phyloP scores from a whole-genome alignment of 1,140 invertebrate species.

The Ruditapes philippinarum region DNA sequence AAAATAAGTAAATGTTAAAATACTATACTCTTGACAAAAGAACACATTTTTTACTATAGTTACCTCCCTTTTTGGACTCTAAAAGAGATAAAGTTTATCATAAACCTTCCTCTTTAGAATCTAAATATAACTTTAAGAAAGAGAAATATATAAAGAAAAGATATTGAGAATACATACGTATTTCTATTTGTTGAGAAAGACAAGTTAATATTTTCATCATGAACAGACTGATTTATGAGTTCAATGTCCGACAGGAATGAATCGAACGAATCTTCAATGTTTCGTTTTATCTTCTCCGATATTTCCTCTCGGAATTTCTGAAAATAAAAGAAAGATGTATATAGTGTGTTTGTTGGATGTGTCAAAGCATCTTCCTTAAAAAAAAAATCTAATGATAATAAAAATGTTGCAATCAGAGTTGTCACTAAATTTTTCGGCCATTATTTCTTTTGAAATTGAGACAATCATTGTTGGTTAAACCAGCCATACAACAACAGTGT shows the following conservation, averaged over 20 bases:
- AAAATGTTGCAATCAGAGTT: background rate
- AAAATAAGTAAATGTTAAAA: no score
- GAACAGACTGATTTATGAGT: conserved; percentile 11
- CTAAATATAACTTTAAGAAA: no score
- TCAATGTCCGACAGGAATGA: conserved; percentile 39
- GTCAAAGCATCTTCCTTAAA: background rate
- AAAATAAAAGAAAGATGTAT: background rate
- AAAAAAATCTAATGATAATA: background rate
- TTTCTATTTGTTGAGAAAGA: conserved; percentile 24
- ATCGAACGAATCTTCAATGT: conserved; percentile 47
- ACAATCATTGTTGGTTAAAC: background rate
- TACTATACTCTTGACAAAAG: no score
- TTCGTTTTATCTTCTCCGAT: conserved; percentile 32
- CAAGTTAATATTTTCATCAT: conserved; percentile 46
- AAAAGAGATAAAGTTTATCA: no score
- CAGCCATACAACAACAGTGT: background rate
- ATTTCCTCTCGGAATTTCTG: conserved; percentile 37
- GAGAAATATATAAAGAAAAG: no score
- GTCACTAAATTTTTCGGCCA: no score
- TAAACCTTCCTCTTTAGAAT: no score
- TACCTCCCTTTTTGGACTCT: no score
- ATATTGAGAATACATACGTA: conserved; percentile 4
- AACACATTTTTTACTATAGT: no score
- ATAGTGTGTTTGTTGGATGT: background rate
- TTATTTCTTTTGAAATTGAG: no score